Evolutionary conservation across 2,888 invertebrate genomes (phyloP), one percentile per base, ranked within the genome.

Genomic region (Pterostichus niger): DNA sequence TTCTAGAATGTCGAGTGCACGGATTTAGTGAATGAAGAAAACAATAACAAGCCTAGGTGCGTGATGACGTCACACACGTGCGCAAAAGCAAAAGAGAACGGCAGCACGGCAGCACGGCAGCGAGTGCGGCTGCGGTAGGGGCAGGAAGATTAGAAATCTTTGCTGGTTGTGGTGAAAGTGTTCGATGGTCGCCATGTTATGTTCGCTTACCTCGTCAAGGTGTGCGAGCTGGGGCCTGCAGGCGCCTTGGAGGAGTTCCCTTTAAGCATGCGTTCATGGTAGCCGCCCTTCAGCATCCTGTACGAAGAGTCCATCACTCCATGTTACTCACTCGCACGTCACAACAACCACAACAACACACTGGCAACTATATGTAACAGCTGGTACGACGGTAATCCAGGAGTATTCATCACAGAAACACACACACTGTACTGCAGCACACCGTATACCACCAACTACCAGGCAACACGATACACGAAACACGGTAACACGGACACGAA

Each of bases 81-180:
- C 40, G 52, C 56, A 40, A 56, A 40, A 35, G 76, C 33, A 77
- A 59, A 78, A 61, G 78, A 61, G 61, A 78, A 61, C 46, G 61
- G 61, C 61, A 46, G 1, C 24, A n/a, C n/a, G n/a, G n/a, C n/a
- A 61, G 61, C 61, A 61, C 46, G 61, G 61, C 61, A 46, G 1
- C 24, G 76, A 49, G 59, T 56, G 15, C 77, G 15, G 46, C 61
- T 2, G 33, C 46, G 71, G 17, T 71, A 71, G 44, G 35, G 54
- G n/a, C 40, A 40, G 73, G 73, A 81, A 81, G 81, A 81, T 81
- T 81, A 81, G 81, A 81, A 81, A 81, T 81, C 81, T 81, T n/a
- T n/a, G n/a, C n/a, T n/a, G n/a, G n/a, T n/a, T n/a, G n/a, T 73
- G 81, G 81, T 81, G 81, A 81, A 81, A 81, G 81, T 81, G 81